Evolutionary conservation across 2,113 vertebrate species (phyloP).

Genomic region (Pardalotus punctatus): DNA sequence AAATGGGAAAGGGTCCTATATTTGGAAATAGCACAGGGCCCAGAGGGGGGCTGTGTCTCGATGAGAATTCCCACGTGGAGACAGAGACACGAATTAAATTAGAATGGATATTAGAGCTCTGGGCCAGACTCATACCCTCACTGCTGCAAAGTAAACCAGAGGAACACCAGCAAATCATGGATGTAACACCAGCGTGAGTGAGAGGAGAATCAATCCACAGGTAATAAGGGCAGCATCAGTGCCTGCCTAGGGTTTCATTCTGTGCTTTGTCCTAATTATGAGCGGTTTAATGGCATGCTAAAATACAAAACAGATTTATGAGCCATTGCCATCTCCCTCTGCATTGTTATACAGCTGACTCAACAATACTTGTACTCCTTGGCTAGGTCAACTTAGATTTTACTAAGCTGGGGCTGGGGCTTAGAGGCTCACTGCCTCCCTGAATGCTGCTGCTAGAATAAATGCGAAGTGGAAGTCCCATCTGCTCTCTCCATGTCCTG

Average conservation of each 20-base stretch:
- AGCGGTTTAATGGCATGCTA: constrained; percentile 41
- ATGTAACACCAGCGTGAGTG: neutral
- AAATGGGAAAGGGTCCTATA: constrained; percentile 48
- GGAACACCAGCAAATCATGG: neutral
- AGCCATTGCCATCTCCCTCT: constrained; percentile 21
- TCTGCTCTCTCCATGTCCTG: neutral
- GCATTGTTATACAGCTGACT: constrained; percentile 10
- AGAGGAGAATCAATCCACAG: constrained; percentile 33
- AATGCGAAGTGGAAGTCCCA: neutral
- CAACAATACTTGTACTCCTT: neutral
- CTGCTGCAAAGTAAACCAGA: constrained; percentile 8
- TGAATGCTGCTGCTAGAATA: neutral
- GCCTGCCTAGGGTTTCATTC: constrained; percentile 29
- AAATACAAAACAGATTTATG: constrained; percentile 45
- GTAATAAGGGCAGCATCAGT: constrained; percentile 27
- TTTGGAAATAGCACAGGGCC: constrained; percentile 70
- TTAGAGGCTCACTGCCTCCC: neutral
- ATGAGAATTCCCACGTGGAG: constrained; percentile 38
- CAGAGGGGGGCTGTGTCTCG: constrained; percentile 42
- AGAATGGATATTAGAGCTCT: constrained; percentile 49
- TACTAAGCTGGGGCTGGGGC: neutral
- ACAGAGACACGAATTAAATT: constrained; percentile 53
- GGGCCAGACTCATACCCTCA: constrained; percentile 30
- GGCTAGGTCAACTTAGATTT: constrained; percentile 14
- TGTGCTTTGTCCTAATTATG: constrained; percentile 55